Evolutionary conservation across 2,888 invertebrate species (phyloP).

Genomic region (Aphodius sticticus): DNA sequence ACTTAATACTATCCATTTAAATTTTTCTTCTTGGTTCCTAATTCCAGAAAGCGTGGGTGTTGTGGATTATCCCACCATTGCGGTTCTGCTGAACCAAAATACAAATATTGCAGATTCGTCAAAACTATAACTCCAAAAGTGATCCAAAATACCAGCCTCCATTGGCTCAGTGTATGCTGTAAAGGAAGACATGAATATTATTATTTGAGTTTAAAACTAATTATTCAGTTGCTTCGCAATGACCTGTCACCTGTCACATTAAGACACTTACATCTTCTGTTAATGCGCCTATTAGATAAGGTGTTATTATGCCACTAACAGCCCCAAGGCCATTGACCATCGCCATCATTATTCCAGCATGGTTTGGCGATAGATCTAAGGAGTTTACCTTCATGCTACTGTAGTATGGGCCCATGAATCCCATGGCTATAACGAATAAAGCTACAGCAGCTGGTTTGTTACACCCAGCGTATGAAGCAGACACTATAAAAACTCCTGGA

Average conservation of each 20-base stretch:
- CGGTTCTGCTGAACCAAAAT: conserved; percentile 75
- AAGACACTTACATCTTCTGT: conserved; percentile 13
- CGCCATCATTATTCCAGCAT: conserved; percentile 18
- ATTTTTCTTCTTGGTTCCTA: background rate
- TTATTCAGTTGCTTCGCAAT: no score
- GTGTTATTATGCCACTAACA: conserved; percentile 12
- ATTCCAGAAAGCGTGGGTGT: background rate
- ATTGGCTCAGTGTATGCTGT: conserved; percentile 11
- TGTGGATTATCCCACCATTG: conserved; percentile 70
- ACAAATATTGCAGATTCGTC: conserved; percentile 21
- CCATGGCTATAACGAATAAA: conserved; percentile 14
- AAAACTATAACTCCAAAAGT: conserved; percentile 6
- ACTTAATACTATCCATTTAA: background rate
- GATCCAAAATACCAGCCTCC: conserved; percentile 22
- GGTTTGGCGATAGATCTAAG: conserved; percentile 16
- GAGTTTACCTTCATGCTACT: conserved; percentile 20
- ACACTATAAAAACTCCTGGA: conserved; percentile 69
- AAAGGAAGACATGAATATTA: background rate
- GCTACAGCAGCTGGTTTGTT: background rate
- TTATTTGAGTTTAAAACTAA: no score
- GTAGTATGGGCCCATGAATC: conserved; percentile 64
- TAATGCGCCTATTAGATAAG: conserved; percentile 16
- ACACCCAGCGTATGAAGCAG: conserved; percentile 40
- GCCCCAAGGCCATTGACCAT: conserved; percentile 13
- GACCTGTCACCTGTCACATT: no score